Evolutionary conservation across 2,113 vertebrate genomes (phyloP).

Genomic region (Catharus bicknelli): DNA sequence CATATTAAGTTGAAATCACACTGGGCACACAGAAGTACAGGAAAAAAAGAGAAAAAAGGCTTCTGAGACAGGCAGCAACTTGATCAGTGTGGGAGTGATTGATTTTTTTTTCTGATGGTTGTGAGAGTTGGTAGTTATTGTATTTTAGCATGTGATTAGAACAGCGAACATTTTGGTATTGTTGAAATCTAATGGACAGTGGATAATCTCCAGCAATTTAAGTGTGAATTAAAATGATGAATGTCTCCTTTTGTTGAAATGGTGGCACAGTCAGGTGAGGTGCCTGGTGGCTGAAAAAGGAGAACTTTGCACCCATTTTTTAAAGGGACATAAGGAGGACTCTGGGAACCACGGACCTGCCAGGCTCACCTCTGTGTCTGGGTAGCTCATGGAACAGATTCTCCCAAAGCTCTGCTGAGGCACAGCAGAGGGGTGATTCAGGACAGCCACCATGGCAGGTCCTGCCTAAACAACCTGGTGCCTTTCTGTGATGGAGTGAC

Average conservation of each 20-base stretch:
- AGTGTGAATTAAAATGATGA: constrained; percentile 8
- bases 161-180: not conserved
- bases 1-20: not conserved
- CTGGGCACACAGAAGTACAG: not conserved
- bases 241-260: constrained; percentile 3
- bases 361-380: not conserved
- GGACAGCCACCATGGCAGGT: not conserved
- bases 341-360: rapidly evolving
- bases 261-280: not conserved
- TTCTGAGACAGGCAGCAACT: not conserved
- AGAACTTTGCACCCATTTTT: not conserved
- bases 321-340: not conserved
- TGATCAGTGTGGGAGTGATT: constrained; percentile 29
- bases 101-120: not conserved
- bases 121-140: constrained; percentile 4
- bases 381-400: not conserved
- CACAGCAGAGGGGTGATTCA: not conserved
- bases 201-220: constrained; percentile 48
- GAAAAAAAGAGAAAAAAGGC: not conserved
- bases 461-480: not conserved
- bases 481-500: not conserved
- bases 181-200: constrained; percentile 54
- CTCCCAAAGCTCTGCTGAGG: not conserved
- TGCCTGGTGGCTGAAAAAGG: not conserved
- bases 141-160: constrained; percentile 41